Evolutionary conservation across 2,888 invertebrate species (phyloP), one percentile per base, ranked within the genome.

Genomic region (Oscheius sp.): DNA sequence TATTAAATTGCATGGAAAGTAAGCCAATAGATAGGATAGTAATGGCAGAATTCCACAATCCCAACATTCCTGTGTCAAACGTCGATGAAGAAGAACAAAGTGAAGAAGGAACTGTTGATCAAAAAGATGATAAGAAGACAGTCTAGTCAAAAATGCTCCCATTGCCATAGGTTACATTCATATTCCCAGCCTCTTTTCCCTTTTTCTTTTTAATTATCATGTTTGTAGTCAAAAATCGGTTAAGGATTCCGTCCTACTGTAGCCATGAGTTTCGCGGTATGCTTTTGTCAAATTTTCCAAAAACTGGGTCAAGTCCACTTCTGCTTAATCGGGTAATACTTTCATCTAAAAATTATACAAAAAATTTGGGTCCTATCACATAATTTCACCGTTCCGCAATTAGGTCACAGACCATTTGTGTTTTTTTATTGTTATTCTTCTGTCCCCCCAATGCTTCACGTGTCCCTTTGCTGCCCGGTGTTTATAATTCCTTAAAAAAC

Each of bases 1-100:
- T 88, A 6, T 64, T 84, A 41, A 81, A 83, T 59, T 87, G 87
- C 46, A 73, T 87, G 45, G 84, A 88, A 52, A 76, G 75, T 12
- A 72, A 74, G 25, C 73, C 77, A 12, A 72, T 72, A 0, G 58
- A 75, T 12, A 52, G 75, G 12, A 77, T 85, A 6, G 70, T 85
- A 9, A 53, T 84, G 29, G 46, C 76, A 43, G 83, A 85, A 55
- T 86, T 78, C 74, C 84, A 86, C 76, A 87, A 87, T 73, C 75
- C 80, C 0, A 77, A 77, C 52, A 75, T 80, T 13, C 59, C 74
- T 2, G 74, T 76, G 16, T 23, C 29, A 3, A 29, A 70, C 13
- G 55, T 21, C 13, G 76, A 76, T 6, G 76, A 79, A 56, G 78
- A 77, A 9, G 79, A 77, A 5, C 66, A 63, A 35, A 76, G 76